Evolutionary conservation across 2,888 invertebrate species (phyloP), one percentile per base, ranked within the genome.

Genomic region (Furcula furcula): DNA sequence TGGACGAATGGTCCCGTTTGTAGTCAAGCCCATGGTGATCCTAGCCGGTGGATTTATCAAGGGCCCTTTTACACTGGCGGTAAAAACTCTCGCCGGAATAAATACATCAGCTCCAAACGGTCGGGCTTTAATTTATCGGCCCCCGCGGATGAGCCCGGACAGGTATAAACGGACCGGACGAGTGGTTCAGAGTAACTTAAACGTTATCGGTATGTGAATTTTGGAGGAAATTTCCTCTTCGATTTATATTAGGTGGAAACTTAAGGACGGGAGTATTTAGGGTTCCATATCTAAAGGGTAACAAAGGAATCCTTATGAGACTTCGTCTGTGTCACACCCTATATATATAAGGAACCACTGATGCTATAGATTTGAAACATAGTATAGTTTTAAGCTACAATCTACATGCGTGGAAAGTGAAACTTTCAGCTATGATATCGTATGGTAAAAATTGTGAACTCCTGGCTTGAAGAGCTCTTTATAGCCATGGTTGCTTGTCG

Each of bases 31-130:
- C 42, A 39, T 27, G 25, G 36, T 27, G 36, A 40, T 36, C 39
- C 44, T 49, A 48, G n/a, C 48, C 57, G 61, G 56, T 59, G 60
- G 56, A 65, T 64, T 63, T 68, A 70, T 71, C 71, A 65, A 60
- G 60, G 63, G 65, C 48, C 58, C 55, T 52, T 65, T 61, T 58
- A 63, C 56, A 56, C 56, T 52, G 46, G 34, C 42, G 48, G 62
- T 63, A 63, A 68, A 67, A 64, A 64, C 54, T 60, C 68, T 57
- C 65, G 10, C 38, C 52, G 61, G 66, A 53, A 67, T 56, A 56
- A 48, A 56, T 56, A 56, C 52, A 62, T 66, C 66, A 65, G 55
- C 44, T 60, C 43, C 53, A 39, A 40, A 44, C 44, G 51, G 34
- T 33, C 40, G 45, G 59, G 46, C 44, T 56, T 56, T 55, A 65